Evolutionary conservation across 2,888 invertebrate species (phyloP), one percentile per base, ranked within the genome.

Genomic region (Digitonthophagus gazella): DNA sequence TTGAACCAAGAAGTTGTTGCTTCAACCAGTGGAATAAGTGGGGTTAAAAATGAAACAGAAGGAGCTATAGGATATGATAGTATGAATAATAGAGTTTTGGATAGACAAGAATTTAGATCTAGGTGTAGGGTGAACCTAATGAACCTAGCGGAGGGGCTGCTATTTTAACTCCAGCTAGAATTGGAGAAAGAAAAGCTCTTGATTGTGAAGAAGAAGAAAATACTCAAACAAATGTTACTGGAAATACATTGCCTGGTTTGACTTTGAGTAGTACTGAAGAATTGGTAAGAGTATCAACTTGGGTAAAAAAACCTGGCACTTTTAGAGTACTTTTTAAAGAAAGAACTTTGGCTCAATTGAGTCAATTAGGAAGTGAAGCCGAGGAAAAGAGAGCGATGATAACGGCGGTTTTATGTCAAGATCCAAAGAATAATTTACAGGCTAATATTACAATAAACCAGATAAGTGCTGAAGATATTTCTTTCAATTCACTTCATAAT

Each of bases 381-480:
- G 83, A 84, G 15, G 87, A 88, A 71, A 86, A 86, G 67, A 84
- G 84, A 72, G 80, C 83, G 64, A 84, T 85, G 5, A 90, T 92
- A 22, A 83, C 85, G 28, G 88, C 88, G 73, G 88, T 93, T 19
- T 81, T 93, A 22, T 84, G 86, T 72, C 90, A 91, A 75, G 97
- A 97, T 82, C 97, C 97, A 0, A 87, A 97, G 71, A 96, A n/a
- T n/a, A n/a, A n/a, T n/a, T n/a, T n/a, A n/a, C n/a, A n/a, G n/a
- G n/a, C n/a, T n/a, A n/a, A n/a, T n/a, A n/a, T n/a, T n/a, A n/a
- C n/a, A n/a, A n/a, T n/a, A n/a, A n/a, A n/a, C n/a, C n/a, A n/a
- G n/a, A n/a, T n/a, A n/a, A n/a, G n/a, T n/a, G n/a, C n/a, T n/a
- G n/a, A n/a, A n/a, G n/a, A n/a, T n/a, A n/a, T n/a, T n/a, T n/a